Conservation (phyloP, 1,140 invertebrate species). For the Carposina sasakii region DNA sequence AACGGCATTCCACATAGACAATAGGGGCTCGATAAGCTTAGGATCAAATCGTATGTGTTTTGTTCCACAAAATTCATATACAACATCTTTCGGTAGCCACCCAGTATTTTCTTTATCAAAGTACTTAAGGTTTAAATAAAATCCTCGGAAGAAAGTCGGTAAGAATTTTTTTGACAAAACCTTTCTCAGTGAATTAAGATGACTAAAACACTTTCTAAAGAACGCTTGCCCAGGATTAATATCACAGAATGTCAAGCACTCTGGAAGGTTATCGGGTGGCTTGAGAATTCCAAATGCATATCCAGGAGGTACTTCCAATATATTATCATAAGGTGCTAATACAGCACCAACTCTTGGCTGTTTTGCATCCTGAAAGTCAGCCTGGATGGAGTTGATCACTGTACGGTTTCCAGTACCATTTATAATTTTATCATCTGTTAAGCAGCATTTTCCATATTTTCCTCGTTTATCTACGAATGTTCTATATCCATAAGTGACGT, state of each 20-base stretch:
- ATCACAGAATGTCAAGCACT: slow-evolving; percentile 32
- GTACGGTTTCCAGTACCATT: slow-evolving; percentile 17
- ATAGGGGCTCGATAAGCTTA: slow-evolving; percentile 24
- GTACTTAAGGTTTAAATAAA: slow-evolving; percentile 36
- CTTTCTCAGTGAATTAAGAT: not conserved
- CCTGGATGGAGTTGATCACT: slow-evolving; percentile 29
- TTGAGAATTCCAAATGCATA: slow-evolving; percentile 43
- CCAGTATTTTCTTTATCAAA: slow-evolving; percentile 37
- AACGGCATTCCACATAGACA: slow-evolving; percentile 25
- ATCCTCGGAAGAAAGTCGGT: slow-evolving; percentile 30
- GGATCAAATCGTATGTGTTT: slow-evolving; percentile 22
- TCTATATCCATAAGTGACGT: slow-evolving; percentile 37
- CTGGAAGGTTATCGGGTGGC: slow-evolving; percentile 12
- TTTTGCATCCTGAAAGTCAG: slow-evolving; percentile 30
- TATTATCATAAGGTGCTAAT: slow-evolving; percentile 47
- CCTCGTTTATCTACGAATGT: slow-evolving; percentile 35
- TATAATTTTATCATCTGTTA: slow-evolving; percentile 35
- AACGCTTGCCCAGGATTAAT: slow-evolving; percentile 37
- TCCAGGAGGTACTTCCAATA: slow-evolving; percentile 36
- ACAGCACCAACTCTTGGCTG: slow-evolving; percentile 31
- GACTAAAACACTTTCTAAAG: slow-evolving; percentile 26
- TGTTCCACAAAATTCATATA: slow-evolving; percentile 25
- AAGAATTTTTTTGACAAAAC: slow-evolving; percentile 21
- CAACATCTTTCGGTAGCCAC: slow-evolving; percentile 29
- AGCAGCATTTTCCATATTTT: slow-evolving; percentile 34